A percentile compares a stretch with the other conserved stretches of the same genome.
Evolutionary conservation across 2,113 vertebrate genomes (phyloP).

Genomic region (Astur gentilis): DNA sequence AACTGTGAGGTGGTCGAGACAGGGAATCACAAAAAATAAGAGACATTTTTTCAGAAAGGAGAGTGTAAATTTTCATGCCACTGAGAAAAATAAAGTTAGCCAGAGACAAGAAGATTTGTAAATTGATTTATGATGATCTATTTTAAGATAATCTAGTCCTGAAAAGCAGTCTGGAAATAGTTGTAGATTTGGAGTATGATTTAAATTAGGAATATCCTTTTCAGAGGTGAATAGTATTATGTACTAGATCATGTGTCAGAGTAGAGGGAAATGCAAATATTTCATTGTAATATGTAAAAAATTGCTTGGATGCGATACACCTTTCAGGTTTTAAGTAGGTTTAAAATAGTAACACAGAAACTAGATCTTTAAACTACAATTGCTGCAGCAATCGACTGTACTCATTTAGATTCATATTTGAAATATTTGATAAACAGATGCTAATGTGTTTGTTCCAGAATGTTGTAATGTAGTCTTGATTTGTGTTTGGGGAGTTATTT

Average conservation of each 20-base stretch:
- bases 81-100: not conserved
- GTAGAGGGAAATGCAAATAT: not conserved
- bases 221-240: not conserved
- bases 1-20: not conserved
- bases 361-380: not conserved
- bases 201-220: not conserved
- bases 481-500: not conserved
- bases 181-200: not conserved
- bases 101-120: not conserved
- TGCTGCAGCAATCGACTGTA: not conserved
- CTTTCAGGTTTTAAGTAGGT: not conserved
- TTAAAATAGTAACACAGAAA: not conserved
- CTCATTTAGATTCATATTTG: not conserved
- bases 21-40: not conserved
- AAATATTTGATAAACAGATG: not conserved
- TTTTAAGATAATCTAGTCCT: not conserved
- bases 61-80: not conserved
- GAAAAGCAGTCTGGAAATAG: not conserved
- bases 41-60: not conserved
- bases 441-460: not conserved
- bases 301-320: not conserved
- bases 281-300: not conserved
- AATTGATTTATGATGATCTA: not conserved
- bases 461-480: not conserved
- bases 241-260: not conserved